Conservation (phyloP, 2,888 invertebrate species). For the Protodeltote pygarga region DNA sequence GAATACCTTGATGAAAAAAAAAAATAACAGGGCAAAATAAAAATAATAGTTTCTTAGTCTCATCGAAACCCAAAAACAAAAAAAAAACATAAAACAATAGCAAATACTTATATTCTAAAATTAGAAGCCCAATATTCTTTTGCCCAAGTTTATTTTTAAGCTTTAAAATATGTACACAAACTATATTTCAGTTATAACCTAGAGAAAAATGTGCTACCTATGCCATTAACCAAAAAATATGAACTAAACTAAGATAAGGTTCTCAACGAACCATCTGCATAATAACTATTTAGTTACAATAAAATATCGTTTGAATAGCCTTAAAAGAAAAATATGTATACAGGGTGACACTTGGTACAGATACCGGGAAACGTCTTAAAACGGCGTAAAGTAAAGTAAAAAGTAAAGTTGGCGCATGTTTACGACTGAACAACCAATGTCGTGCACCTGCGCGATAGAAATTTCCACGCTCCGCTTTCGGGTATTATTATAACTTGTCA, state of each 20-base stretch:
- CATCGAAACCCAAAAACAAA: background rate
- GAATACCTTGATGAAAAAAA: background rate
- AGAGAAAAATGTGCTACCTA: constrained; percentile 33
- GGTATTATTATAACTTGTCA: too few species aligned
- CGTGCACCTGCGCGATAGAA: too few species aligned
- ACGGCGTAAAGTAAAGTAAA: too few species aligned
- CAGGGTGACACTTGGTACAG: background rate
- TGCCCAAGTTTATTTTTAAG: constrained; percentile 50
- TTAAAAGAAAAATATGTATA: background rate
- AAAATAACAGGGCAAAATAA: background rate
- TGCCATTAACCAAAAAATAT: constrained; percentile 25
- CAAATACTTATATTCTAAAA: constrained; percentile 26
- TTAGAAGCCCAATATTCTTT: constrained; percentile 35
- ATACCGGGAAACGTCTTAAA: too few species aligned
- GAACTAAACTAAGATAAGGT: constrained; percentile 16
- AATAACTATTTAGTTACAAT: constrained; percentile 13
- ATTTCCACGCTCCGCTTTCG: too few species aligned
- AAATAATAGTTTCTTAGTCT: background rate
- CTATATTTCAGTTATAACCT: constrained; percentile 29
- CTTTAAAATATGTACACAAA: constrained; percentile 45
- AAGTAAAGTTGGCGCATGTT: too few species aligned
- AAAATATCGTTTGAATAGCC: constrained; percentile 19
- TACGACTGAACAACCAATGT: too few species aligned
- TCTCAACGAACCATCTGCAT: background rate
- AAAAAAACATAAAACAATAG: constrained; percentile 1